Evolutionary conservation across 2,888 invertebrate genomes (phyloP).

Genomic region (Harmothoe impar): DNA sequence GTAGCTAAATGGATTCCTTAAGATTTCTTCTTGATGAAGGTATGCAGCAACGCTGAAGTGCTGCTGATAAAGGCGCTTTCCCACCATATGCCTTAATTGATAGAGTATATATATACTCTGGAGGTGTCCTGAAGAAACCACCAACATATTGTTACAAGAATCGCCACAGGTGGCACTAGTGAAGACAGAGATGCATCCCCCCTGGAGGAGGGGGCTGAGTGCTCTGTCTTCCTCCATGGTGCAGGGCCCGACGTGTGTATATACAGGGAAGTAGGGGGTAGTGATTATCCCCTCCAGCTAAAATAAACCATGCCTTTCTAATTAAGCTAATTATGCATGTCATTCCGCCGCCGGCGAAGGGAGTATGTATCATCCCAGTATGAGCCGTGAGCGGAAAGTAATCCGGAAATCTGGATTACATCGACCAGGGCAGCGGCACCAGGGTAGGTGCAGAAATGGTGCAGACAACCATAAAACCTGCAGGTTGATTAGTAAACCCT

Average conservation of each 20-base stretch:
- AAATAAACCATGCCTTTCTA: conserved; percentile 34
- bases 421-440: neutral
- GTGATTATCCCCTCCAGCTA: conserved; percentile 19
- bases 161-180: conserved; percentile 10
- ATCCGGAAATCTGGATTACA: conserved; percentile 10
- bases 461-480: neutral
- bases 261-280: neutral
- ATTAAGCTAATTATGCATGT: conserved; percentile 29
- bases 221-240: neutral
- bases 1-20: too few species aligned
- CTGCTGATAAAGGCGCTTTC: too few species aligned
- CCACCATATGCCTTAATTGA: too few species aligned
- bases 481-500: neutral
- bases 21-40: too few species aligned
- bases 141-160: neutral
- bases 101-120: neutral
- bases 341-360: neutral
- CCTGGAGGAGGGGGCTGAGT: neutral
- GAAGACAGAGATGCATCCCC: neutral
- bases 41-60: too few species aligned
- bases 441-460: neutral
- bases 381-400: neutral
- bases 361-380: neutral
- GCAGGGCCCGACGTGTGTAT: neutral
- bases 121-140: neutral